Evolutionary conservation across 2,797 vertebrate genomes (phyloP), one percentile per base, ranked within the genome.

Genomic region (Hephaestus fuliginosus): DNA sequence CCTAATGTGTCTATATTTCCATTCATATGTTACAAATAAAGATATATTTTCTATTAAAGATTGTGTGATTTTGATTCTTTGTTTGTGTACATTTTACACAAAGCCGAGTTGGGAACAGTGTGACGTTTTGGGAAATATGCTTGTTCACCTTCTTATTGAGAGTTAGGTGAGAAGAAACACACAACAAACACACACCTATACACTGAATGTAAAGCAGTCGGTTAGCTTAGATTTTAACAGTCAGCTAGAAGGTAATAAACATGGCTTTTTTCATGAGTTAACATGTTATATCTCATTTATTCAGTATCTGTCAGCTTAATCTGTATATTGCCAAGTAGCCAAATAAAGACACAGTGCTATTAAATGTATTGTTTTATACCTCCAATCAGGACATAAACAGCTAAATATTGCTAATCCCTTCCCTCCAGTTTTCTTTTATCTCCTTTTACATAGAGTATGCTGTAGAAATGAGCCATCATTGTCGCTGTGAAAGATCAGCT

Each of bases 11-110:
- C 7, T 65, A 28, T 72, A 14, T 71, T 0, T 33, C 30, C 30
- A 74, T 17, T 43, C 10, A 49, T 48, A 22, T n/a, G 48, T 44
- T 79, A 2, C 76, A 25, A 88, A 85, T 88, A 84, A 85, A 88
- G 65, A 30, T 2, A 17, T 10, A 43, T 52, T 53, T 68, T 71
- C 9, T 56, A 43, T 46, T 22, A 41, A 2, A 30, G 1, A 11
- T 3, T 4, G n/a, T 30, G 56, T 15, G 3, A 33, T 11, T n/a
- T 67, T 51, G 18, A 1, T 51, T 36, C 5, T 55, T 20, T 58
- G 3, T 53, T 36, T 49, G 12, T 61, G 33, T 25, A 7, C 11
- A 1, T 46, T 52, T 33, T 33, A 33, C 30, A 33, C 5, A 33
- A 33, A 33, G 30, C 30, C 3, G 30, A 33, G 25, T 56, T 4